A percentile compares a stretch with the other conserved stretches of the same genome.
Evolutionary conservation across 2,113 vertebrate genomes (phyloP).

Genomic region (Balaeniceps rex): DNA sequence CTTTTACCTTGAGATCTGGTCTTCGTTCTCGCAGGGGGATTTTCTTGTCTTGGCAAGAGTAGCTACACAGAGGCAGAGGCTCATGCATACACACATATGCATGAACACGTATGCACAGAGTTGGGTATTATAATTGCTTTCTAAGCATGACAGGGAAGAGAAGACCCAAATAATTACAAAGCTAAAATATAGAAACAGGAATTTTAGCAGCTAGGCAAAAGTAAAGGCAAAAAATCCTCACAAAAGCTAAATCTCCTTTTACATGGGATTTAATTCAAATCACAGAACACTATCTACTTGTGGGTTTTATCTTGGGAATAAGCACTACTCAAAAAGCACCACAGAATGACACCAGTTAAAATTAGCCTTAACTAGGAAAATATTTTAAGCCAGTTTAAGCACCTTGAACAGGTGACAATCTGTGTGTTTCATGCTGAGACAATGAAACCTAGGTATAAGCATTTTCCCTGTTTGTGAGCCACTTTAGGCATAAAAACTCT

Average conservation of each 20-base stretch:
- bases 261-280: not conserved
- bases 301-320: not conserved
- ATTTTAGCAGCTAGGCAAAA: not conserved
- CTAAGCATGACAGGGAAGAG: not conserved
- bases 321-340: not conserved
- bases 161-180: not conserved
- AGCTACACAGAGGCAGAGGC: not conserved
- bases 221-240: not conserved
- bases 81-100: not conserved
- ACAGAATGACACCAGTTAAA: not conserved
- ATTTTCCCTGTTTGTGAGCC: not conserved
- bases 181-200: not conserved
- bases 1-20: not conserved
- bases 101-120: accelerated
- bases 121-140: not conserved
- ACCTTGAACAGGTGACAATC: not conserved
- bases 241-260: not conserved
- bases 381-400: not conserved
- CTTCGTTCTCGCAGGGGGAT: not conserved
- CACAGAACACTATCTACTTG: not conserved
- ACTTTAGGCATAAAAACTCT: not conserved
- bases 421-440: not conserved
- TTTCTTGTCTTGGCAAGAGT: not conserved
- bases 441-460: not conserved
- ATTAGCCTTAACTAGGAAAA: not conserved